Evolutionary conservation across 2,113 vertebrate species (phyloP), one percentile per base, ranked within the genome.

Genomic region (Platycercus adscitus): DNA sequence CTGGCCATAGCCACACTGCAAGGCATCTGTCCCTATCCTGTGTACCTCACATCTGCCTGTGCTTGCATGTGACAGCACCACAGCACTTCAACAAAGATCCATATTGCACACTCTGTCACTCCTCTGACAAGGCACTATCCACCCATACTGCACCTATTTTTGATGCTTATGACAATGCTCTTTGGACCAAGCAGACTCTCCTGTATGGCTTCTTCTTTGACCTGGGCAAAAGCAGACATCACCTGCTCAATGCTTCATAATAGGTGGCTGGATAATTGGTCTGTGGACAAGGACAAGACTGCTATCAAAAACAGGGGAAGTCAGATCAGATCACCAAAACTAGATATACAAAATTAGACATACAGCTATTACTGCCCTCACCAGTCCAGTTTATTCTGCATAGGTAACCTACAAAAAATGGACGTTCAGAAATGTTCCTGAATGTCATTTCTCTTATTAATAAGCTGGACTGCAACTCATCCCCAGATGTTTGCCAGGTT

Each of bases 361-460:
- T 33, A 50, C 4, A 64, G 19, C 13, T 29, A 15, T 83, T 93
- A 52, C 24, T 47, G 21, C 66, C 21, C 47, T 28, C 9, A 71
- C 4, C 26, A 12, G 23, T 47, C 8, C 13, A 53, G 37, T 81
- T 87, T 90, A 70, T 84, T 91, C 41, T 64, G 47, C 37, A 58
- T 26, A 82, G n/a, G 46, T 65, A 88, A 60, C 16, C 12, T 79
- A 33, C 17, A 72, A 91, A 76, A 88, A 81, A 55, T 4, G 29
- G 13, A 63, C 41, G 79, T 94, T 60, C 64, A n/a, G 17, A 65
- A 72, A 61, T 56, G 47, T 69, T 93, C 29, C 44, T 44, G 49
- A 89, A 76, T 85, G 70, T 56, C 41, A 56, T 77, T 19, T 72
- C 26, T 49, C 33, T 89, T 89, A 80, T 86, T 92, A 75, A 78